These are phyloP conservation scores for Tenodera sinensis DNA, from an alignment of 2,888 invertebrate species.

Conservation along the genomic window DNA sequence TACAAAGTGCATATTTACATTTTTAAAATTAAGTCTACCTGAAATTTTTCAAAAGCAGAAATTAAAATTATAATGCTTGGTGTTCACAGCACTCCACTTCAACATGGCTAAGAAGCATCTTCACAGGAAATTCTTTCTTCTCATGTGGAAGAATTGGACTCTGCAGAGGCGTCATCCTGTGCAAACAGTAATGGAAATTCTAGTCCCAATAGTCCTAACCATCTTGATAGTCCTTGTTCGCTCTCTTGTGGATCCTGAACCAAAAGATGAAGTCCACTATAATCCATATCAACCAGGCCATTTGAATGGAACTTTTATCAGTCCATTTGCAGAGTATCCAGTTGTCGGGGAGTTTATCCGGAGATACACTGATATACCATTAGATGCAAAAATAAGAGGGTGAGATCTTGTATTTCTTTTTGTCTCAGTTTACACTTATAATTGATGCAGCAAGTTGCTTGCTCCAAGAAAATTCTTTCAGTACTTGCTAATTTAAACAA, in stretches of 20 bases:
- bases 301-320: not conserved
- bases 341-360: too few species aligned
- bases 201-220: constrained; percentile 63
- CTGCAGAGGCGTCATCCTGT: constrained; percentile 69
- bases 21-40: too few species aligned
- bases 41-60: too few species aligned
- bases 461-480: too few species aligned
- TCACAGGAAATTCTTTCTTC: constrained; percentile 56
- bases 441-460: too few species aligned
- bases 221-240: constrained; percentile 67
- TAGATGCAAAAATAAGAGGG: not conserved
- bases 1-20: too few species aligned
- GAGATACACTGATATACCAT: too few species aligned
- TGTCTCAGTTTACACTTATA: too few species aligned
- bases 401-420: not conserved
- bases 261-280: constrained; percentile 36
- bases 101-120: constrained; percentile 4
- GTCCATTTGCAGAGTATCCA: not conserved
- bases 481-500: too few species aligned
- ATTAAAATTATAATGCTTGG: not conserved
- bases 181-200: constrained; percentile 64
- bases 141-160: constrained; percentile 81
- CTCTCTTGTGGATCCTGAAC: constrained; percentile 58
- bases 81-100: not conserved
- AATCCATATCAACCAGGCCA: constrained; percentile 38